A percentile compares a stretch with the other conserved stretches of the same genome.
Evolutionary conservation across 1,140 invertebrate species (phyloP).

Genomic region (Reticulitermes speratus): DNA sequence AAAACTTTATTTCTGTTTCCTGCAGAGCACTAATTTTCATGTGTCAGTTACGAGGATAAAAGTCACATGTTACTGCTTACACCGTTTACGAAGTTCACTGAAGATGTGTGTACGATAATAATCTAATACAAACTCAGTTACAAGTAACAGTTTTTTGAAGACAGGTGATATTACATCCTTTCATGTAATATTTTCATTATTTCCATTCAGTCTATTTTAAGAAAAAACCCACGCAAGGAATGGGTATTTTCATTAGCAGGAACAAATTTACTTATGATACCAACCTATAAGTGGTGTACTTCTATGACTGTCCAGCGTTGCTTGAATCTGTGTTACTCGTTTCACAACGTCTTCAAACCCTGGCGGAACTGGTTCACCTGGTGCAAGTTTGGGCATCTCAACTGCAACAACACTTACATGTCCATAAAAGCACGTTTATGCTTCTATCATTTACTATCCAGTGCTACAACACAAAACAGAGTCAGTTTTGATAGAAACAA

Average conservation of each 20-base stretch:
- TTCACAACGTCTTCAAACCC: conserved; percentile 65
- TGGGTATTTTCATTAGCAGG: neutral
- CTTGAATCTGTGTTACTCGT: conserved; percentile 55
- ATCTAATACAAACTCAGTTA: too few relatives aligned
- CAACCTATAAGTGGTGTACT: conserved; percentile 44
- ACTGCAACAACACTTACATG: neutral
- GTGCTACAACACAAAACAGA: too few relatives aligned
- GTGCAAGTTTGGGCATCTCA: conserved; percentile 36
- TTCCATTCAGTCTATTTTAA: too few relatives aligned
- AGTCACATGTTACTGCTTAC: too few relatives aligned
- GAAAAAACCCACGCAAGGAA: neutral
- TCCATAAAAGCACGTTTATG: neutral
- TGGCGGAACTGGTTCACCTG: conserved; percentile 67
- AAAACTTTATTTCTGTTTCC: too few relatives aligned
- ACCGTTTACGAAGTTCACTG: too few relatives aligned
- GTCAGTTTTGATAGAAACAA: too few relatives aligned
- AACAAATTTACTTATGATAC: conserved; percentile 46
- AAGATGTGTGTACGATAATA: too few relatives aligned
- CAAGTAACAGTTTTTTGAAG: too few relatives aligned
- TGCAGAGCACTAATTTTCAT: too few relatives aligned
- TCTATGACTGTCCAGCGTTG: conserved; percentile 51
- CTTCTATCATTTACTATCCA: too few relatives aligned
- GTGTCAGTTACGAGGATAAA: too few relatives aligned
- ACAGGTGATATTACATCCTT: neutral
- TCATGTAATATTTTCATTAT: neutral